Percentiles rank a stretch among this genome's conserved stretches.
Evolutionary conservation across 2,888 invertebrate genomes (phyloP).

Genomic region (Leptothorax acervorum): DNA sequence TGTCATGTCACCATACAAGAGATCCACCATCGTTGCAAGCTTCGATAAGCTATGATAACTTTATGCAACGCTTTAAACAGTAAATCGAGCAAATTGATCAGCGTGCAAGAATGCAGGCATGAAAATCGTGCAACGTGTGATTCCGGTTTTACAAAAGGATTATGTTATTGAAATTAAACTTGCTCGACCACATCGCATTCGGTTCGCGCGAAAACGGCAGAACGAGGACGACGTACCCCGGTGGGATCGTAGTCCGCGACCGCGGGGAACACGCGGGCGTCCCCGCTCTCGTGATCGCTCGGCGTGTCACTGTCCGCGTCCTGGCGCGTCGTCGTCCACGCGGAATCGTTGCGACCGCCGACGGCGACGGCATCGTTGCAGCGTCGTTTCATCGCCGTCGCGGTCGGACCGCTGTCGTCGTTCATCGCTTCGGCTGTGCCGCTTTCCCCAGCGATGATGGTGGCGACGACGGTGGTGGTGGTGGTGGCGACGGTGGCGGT

Average conservation of each 20-base stretch:
- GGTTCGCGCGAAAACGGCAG: neutral
- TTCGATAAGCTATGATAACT: too few relatives aligned
- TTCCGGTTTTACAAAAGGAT: neutral
- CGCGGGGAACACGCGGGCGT: constrained; percentile 65
- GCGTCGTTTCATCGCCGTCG: constrained; percentile 68
- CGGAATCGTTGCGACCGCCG: constrained; percentile 19
- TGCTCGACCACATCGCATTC: neutral
- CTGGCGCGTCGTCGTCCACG: constrained; percentile 43
- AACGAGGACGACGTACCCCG: constrained; percentile 61
- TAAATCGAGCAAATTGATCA: too few relatives aligned
- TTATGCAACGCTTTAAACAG: too few relatives aligned
- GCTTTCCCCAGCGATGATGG: constrained; percentile 68
- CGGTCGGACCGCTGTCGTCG: constrained; percentile 73
- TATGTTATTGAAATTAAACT: neutral
- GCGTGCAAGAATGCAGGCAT: too few relatives aligned
- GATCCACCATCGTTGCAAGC: too few relatives aligned
- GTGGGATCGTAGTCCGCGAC: constrained; percentile 63
- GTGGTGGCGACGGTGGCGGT: neutral
- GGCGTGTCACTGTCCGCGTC: constrained; percentile 60
- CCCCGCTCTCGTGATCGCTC: constrained; percentile 61
- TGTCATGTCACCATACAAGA: too few relatives aligned
- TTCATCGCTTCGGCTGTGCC: constrained; percentile 79
- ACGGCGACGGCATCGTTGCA: constrained; percentile 61
- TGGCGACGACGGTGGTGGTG: neutral
- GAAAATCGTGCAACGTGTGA: too few relatives aligned